Conservation (phyloP, 2,888 invertebrate species). For the Stenoptilia bipunctidactyla region DNA sequence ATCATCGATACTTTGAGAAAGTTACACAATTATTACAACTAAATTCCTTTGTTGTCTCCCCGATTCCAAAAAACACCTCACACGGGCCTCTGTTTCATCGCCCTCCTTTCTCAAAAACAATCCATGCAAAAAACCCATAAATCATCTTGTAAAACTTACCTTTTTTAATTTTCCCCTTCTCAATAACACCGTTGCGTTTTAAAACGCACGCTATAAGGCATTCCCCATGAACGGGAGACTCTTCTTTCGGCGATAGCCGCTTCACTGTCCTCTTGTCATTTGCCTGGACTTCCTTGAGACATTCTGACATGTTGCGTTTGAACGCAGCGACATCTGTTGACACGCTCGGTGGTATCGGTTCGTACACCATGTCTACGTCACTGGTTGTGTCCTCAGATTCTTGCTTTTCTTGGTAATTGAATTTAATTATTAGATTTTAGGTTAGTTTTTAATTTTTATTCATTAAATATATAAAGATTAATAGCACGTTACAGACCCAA, state of each 20-base stretch:
- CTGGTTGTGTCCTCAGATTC: constrained; percentile 20
- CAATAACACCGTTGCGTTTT: constrained; percentile 48
- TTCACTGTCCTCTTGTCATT: constrained; percentile 35
- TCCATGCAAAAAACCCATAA: too few species aligned
- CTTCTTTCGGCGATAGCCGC: constrained; percentile 41
- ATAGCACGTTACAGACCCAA: too few species aligned
- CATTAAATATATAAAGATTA: too few species aligned
- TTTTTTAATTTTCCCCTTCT: constrained; percentile 47
- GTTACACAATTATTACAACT: too few species aligned
- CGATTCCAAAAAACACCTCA: too few species aligned
- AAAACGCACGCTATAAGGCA: constrained; percentile 58
- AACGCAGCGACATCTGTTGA: constrained; percentile 37
- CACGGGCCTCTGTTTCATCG: too few species aligned
- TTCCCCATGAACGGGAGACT: constrained; percentile 53
- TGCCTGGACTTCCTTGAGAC: constrained; percentile 47
- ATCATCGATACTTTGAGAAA: too few species aligned
- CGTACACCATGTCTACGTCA: constrained; percentile 69
- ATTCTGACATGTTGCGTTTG: constrained; percentile 54
- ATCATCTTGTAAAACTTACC: constrained; percentile 29
- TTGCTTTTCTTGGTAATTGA: background rate
- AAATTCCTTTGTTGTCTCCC: too few species aligned
- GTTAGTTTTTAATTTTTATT: background rate
- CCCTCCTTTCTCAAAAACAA: too few species aligned
- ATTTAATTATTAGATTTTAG: background rate
- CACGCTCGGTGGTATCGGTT: constrained; percentile 36